Conservation (phyloP, 1,140 invertebrate genomes). For the Acyrthosiphon pisum region DNA sequence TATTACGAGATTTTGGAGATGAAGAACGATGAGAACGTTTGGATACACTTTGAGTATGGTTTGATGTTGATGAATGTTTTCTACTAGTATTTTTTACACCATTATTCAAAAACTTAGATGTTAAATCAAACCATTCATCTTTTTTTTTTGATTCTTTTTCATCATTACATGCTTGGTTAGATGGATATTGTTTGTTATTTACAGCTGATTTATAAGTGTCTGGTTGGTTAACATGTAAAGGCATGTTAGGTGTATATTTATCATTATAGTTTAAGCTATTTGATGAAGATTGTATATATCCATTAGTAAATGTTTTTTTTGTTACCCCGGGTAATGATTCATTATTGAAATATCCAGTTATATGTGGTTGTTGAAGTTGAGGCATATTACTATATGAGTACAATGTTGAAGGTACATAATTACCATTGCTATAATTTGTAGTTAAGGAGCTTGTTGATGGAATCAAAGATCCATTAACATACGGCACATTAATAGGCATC, state of each 20-base stretch:
- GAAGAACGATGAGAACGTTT: neutral
- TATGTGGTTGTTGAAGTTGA: neutral
- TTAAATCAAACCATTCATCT: constrained; percentile 50
- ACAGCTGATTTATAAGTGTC: neutral
- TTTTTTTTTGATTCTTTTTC: constrained; percentile 12
- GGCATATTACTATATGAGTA: neutral
- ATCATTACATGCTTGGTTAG: neutral
- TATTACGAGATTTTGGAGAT: neutral
- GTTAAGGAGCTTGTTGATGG: neutral
- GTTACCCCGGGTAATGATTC: neutral
- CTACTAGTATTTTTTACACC: neutral
- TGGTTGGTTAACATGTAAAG: neutral
- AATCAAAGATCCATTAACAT: neutral
- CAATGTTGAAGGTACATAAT: neutral
- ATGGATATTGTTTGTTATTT: neutral
- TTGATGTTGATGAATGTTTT: constrained; percentile 16
- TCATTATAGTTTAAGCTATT: neutral
- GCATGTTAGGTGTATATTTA: neutral
- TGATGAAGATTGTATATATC: constrained; percentile 20
- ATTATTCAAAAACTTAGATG: constrained; percentile 42
- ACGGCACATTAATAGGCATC: neutral
- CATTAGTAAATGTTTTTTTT: neutral
- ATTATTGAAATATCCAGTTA: neutral
- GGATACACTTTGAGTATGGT: neutral
- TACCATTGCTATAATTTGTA: neutral